phyloP scores from a whole-genome alignment of 2,888 invertebrate species.

The Mythimna ferrago region DNA sequence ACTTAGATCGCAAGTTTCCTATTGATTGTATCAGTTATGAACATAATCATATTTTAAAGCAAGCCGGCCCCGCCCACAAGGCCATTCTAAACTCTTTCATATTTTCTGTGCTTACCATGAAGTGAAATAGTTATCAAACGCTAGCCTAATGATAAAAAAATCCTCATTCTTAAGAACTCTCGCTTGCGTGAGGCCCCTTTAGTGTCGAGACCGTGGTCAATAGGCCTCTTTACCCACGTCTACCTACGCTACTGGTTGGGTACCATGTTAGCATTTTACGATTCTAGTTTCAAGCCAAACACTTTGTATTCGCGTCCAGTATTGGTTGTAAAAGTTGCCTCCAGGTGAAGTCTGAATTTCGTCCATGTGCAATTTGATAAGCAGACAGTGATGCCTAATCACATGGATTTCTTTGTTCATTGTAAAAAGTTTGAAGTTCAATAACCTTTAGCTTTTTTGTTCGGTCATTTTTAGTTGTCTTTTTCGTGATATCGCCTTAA shows the following conservation, averaged over 20 bases:
- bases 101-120: too few species aligned
- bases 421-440: slow-evolving; percentile 46
- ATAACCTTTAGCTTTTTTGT: slow-evolving; percentile 38
- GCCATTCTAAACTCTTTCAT: too few species aligned
- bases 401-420: slow-evolving; percentile 71
- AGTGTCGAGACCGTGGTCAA: too few species aligned
- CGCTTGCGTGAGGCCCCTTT: too few species aligned
- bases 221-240: too few species aligned
- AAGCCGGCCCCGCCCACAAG: too few species aligned
- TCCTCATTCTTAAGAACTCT: too few species aligned
- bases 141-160: too few species aligned
- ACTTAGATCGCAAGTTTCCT: too few species aligned
- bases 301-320: slow-evolving; percentile 85
- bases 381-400: slow-evolving; percentile 75
- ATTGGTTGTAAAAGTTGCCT: slow-evolving; percentile 80
- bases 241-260: slow-evolving; percentile 55
- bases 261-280: slow-evolving; percentile 85
- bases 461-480: slow-evolving; percentile 14
- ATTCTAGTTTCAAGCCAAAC: slow-evolving; percentile 75
- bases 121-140: too few species aligned
- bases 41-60: too few species aligned
- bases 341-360: slow-evolving; percentile 70
- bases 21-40: too few species aligned
- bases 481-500: slow-evolving; percentile 6
- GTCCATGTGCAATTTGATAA: slow-evolving; percentile 85